These are phyloP conservation scores for Echinarachnius parma DNA, from an alignment of 53 echinoderm and acorn worm species.

Conservation along the genomic window DNA sequence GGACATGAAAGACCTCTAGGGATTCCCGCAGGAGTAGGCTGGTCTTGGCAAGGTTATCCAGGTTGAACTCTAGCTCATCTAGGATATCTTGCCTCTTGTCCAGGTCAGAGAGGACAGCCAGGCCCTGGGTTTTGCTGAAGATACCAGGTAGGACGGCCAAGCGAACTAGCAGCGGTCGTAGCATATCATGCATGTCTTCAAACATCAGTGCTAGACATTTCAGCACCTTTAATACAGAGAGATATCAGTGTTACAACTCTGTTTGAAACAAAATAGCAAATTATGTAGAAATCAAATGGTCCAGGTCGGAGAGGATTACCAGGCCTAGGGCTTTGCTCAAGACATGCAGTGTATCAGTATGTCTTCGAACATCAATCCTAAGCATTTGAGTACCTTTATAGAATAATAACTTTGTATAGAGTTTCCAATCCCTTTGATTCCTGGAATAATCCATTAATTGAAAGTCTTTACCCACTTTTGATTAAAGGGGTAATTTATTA, in stretches of 20 bases:
- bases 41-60: constrained; percentile 52
- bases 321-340: constrained; percentile 20
- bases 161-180: constrained; percentile 7
- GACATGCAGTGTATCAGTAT: constrained; percentile 1
- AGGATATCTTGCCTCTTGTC: background rate
- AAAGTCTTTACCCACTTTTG: too few species aligned
- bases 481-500: too few species aligned
- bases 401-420: too few species aligned
- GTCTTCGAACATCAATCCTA: constrained; percentile 37
- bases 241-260: too few species aligned
- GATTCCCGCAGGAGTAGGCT: constrained; percentile 33
- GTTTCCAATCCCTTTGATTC: too few species aligned
- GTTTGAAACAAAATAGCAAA: too few species aligned
- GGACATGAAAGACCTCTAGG: constrained; percentile 33
- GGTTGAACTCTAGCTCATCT: constrained; percentile 39
- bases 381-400: constrained; percentile 30
- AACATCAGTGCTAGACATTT: constrained; percentile 33
- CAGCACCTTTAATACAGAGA: too few species aligned
- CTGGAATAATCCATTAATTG: too few species aligned
- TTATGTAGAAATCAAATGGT: too few species aligned
- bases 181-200: constrained; percentile 17
- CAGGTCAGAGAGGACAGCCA: constrained; percentile 3
- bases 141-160: constrained; percentile 31
- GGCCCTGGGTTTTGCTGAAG: background rate
- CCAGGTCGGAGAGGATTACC: constrained; percentile 4